A percentile compares a stretch with the other conserved stretches of the same genome.
phyloP scores from a whole-genome alignment of 2,888 invertebrate genomes.

The Merodon equestris region DNA sequence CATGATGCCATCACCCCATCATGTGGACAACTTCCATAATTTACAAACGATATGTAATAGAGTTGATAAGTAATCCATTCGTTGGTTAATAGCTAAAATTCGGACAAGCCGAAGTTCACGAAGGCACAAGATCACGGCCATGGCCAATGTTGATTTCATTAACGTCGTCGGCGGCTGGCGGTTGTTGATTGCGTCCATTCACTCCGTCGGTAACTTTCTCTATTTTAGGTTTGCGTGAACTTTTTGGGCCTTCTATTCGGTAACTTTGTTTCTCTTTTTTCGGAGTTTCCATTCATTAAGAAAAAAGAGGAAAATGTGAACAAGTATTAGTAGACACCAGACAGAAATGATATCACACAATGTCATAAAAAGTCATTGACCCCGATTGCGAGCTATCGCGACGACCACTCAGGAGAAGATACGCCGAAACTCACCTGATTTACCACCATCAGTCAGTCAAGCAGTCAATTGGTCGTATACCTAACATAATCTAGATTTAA shows the following conservation, averaged over 20 bases:
- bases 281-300: slow-evolving; percentile 24
- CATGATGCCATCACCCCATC: neutral
- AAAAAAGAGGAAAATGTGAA: too few relatives aligned
- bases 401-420: too few relatives aligned
- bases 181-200: too few relatives aligned
- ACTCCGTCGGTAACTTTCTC: slow-evolving; percentile 58
- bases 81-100: neutral
- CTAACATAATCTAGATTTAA: slow-evolving; percentile 49
- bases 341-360: slow-evolving; percentile 41
- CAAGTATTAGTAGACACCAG: too few relatives aligned
- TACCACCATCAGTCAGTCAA: slow-evolving; percentile 54
- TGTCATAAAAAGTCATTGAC: slow-evolving; percentile 66
- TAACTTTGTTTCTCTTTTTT: slow-evolving; percentile 29
- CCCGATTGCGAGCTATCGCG: too few relatives aligned
- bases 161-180: slow-evolving; percentile 23
- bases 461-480: slow-evolving; percentile 13
- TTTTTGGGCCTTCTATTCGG: slow-evolving; percentile 26
- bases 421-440: too few relatives aligned
- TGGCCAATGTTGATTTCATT: slow-evolving; percentile 68
- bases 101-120: slow-evolving; percentile 22
- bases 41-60: slow-evolving; percentile 10
- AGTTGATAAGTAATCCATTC: slow-evolving; percentile 14
- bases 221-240: slow-evolving; percentile 43
- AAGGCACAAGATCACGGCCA: slow-evolving; percentile 66
- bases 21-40: slow-evolving; percentile 35